These are phyloP conservation scores for Elmis aenea DNA, from an alignment of 2,888 invertebrate species.

Conservation along the genomic window DNA sequence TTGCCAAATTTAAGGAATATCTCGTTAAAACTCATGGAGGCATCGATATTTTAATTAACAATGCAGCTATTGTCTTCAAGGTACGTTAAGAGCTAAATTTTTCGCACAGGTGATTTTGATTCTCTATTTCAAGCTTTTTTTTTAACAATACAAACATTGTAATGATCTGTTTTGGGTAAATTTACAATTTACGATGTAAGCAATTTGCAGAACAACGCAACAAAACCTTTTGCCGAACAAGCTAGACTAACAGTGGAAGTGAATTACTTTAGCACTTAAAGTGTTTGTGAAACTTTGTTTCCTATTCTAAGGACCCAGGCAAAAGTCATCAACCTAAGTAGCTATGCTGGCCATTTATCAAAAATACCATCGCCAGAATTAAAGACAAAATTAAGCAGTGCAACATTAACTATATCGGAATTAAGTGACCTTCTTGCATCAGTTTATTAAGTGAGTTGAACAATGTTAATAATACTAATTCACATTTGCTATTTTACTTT, in stretches of 20 bases:
- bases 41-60: slow-evolving; percentile 68
- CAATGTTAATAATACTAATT: too few relatives aligned
- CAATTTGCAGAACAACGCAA: slow-evolving; percentile 45
- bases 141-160: too few relatives aligned
- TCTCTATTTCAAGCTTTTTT: too few relatives aligned
- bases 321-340: slow-evolving; percentile 72
- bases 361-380: slow-evolving; percentile 56
- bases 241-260: slow-evolving; percentile 64
- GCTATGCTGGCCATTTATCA: slow-evolving; percentile 59
- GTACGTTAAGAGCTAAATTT: slow-evolving; percentile 31
- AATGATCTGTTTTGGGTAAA: too few relatives aligned
- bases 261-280: slow-evolving; percentile 64
- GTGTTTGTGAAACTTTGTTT: slow-evolving; percentile 63
- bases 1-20: slow-evolving; percentile 55
- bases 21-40: slow-evolving; percentile 59
- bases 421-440: slow-evolving; percentile 56
- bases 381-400: slow-evolving; percentile 52
- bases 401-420: slow-evolving; percentile 55
- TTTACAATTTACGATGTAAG: too few relatives aligned
- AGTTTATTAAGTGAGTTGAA: too few relatives aligned
- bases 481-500: too few relatives aligned
- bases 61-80: slow-evolving; percentile 70
- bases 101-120: too few relatives aligned
- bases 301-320: slow-evolving; percentile 66
- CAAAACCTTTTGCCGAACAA: slow-evolving; percentile 61